Evolutionary conservation across 2,888 invertebrate genomes (phyloP).

Genomic region (Apamea sordens): DNA sequence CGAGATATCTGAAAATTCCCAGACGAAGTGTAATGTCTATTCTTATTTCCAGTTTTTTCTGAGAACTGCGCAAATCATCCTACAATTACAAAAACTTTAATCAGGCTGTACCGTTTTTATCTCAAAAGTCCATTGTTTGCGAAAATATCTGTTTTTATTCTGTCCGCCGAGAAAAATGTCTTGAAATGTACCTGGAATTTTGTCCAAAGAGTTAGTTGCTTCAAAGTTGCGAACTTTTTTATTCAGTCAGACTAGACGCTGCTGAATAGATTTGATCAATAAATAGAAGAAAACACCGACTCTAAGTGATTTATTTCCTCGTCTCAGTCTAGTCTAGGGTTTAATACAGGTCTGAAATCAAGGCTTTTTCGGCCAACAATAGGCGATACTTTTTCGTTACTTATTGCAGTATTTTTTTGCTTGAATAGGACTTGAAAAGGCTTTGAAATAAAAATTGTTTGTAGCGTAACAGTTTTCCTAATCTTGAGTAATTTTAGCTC

Average conservation of each 20-base stretch:
- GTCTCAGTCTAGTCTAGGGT: slow-evolving; percentile 5
- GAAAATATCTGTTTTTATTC: slow-evolving; percentile 24
- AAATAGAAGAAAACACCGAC: slow-evolving; percentile 7
- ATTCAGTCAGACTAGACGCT: background rate
- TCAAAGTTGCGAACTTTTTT: background rate
- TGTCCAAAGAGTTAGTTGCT: background rate
- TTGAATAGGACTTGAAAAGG: slow-evolving; percentile 23
- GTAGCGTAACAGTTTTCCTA: slow-evolving; percentile 43
- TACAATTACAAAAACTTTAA: slow-evolving; percentile 35
- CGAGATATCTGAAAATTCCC: slow-evolving; percentile 46
- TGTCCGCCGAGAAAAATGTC: background rate
- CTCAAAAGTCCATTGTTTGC: slow-evolving; percentile 52
- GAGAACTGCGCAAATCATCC: slow-evolving; percentile 40
- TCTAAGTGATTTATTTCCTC: slow-evolving; percentile 29
- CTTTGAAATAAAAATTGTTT: slow-evolving; percentile 29
- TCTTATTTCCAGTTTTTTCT: slow-evolving; percentile 38
- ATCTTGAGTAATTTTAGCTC: slow-evolving; percentile 40
- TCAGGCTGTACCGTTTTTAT: slow-evolving; percentile 27
- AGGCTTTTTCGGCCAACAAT: slow-evolving; percentile 43
- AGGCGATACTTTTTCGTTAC: slow-evolving; percentile 33
- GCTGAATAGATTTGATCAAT: slow-evolving; percentile 22
- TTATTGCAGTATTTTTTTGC: slow-evolving; percentile 33
- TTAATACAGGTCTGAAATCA: slow-evolving; percentile 25
- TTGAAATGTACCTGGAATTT: slow-evolving; percentile 23
- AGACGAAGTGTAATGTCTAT: slow-evolving; percentile 51